Evolutionary conservation across 2,113 vertebrate species (phyloP).

Genomic region (Chloropsis hardwickii): DNA sequence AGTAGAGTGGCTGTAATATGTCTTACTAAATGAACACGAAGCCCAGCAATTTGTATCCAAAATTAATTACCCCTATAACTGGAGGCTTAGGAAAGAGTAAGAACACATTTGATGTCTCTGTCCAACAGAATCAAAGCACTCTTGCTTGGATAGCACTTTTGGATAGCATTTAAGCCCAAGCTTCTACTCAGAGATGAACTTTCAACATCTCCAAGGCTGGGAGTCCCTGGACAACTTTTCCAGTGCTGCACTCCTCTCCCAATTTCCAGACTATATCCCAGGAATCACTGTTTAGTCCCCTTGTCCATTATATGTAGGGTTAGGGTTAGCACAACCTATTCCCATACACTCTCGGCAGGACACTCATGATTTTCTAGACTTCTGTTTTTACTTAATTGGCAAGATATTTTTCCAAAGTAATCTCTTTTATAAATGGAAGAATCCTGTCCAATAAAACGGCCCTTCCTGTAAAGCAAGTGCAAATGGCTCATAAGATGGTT

Average conservation of each 20-base stretch:
- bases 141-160: neutral
- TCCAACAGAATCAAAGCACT: neutral
- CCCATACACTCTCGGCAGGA: neutral
- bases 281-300: neutral
- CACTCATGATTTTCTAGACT: neutral
- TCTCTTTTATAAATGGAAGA: neutral
- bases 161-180: neutral
- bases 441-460: neutral
- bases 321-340: neutral
- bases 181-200: neutral
- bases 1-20: neutral
- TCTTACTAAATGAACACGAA: neutral
- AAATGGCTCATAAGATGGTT: neutral
- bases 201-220: neutral
- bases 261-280: neutral
- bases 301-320: neutral
- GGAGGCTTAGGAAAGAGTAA: neutral
- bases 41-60: neutral
- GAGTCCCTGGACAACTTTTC: neutral
- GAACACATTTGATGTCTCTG: neutral
- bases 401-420: neutral
- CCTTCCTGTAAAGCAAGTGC: neutral
- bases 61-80: neutral
- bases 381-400: neutral
- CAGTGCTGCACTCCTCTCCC: neutral